Conservation (phyloP, 2,797 vertebrate genomes). For the Eurystomus glaucurus region DNA sequence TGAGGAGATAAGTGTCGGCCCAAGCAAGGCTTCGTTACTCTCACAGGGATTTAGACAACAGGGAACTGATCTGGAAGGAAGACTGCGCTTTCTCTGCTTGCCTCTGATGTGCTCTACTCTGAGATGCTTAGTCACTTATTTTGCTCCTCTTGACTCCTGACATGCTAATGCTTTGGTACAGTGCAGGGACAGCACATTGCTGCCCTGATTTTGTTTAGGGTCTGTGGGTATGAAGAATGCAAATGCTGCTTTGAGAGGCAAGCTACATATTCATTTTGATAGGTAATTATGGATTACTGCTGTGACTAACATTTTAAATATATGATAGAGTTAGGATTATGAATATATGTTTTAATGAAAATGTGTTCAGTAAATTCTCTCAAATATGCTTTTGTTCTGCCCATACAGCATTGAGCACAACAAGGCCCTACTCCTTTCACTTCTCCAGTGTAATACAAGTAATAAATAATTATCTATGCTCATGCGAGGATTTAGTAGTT, state of each 20-base stretch:
- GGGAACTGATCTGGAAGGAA: neutral
- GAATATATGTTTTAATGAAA: constrained; percentile 20
- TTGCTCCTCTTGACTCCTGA: neutral
- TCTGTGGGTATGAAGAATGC: neutral
- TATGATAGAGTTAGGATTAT: neutral
- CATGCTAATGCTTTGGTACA: fast-evolving
- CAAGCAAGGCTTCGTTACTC: neutral
- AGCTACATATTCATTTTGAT: neutral
- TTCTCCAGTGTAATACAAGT: neutral
- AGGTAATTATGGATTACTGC: neutral
- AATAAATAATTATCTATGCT: constrained; percentile 65
- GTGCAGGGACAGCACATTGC: neutral
- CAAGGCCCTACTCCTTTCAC: neutral
- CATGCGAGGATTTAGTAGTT: constrained; percentile 49
- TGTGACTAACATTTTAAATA: constrained; percentile 17
- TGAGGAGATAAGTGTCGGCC: neutral
- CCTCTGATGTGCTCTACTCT: neutral
- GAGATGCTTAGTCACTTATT: neutral
- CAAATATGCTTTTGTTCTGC: constrained; percentile 38
- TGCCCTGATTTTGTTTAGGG: neutral
- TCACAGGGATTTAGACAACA: neutral
- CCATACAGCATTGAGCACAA: neutral
- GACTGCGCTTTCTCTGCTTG: neutral
- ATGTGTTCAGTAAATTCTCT: constrained; percentile 14
- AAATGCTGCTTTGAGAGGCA: neutral